Percentiles rank a stretch among this genome's conserved stretches.
Evolutionary conservation across 2,113 vertebrate species (phyloP).

Genomic region (Tyrannus savana): DNA sequence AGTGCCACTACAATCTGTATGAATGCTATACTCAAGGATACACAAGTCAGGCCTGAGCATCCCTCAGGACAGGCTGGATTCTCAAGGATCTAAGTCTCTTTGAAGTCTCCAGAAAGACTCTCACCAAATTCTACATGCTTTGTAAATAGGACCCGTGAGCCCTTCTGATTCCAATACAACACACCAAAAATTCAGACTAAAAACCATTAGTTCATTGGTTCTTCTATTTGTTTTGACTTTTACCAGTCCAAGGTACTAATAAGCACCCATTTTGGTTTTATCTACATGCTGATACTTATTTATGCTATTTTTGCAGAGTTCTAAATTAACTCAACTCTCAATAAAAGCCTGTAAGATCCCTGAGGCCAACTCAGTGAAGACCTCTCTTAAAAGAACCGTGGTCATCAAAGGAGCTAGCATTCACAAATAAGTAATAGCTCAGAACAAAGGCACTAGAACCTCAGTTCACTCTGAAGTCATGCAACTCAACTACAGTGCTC

Average conservation of each 20-base stretch:
- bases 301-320: background rate
- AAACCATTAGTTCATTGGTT: fast-evolving
- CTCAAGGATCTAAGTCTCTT: background rate
- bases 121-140: background rate
- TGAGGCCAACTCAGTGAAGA: background rate
- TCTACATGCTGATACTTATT: background rate
- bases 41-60: background rate
- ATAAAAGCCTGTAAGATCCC: background rate
- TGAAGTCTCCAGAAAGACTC: background rate
- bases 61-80: background rate
- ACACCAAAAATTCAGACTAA: background rate
- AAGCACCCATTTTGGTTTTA: background rate
- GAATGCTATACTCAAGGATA: background rate
- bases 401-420: background rate
- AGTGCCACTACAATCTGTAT: background rate
- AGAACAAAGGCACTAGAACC: background rate
- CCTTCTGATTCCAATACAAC: background rate
- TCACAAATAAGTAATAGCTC: background rate
- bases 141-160: background rate
- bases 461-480: background rate
- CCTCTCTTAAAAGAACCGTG: background rate
- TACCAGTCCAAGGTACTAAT: background rate
- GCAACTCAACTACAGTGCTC: background rate
- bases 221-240: background rate
- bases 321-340: background rate